Evolutionary conservation across 2,888 invertebrate genomes (phyloP).

Genomic region (Drosophila tanythrix): DNA sequence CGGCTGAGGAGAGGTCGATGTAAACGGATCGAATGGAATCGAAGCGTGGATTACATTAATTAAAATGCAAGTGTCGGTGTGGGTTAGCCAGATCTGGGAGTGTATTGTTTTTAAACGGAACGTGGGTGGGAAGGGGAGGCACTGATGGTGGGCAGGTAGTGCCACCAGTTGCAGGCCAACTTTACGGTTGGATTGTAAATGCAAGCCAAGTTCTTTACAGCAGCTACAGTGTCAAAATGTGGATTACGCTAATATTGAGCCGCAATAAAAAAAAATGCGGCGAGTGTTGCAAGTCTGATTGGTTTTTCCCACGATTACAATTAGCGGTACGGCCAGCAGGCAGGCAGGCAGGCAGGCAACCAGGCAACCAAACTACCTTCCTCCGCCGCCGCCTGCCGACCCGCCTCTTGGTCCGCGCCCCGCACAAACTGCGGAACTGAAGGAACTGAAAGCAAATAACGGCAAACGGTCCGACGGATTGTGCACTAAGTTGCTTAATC

Average conservation of each 20-base stretch:
- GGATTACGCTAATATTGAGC: conserved; percentile 74
- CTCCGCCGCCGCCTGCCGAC: not conserved
- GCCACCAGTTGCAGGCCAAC: not conserved
- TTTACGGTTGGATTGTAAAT: conserved; percentile 42
- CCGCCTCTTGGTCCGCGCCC: conserved; percentile 3
- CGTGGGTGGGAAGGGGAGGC: not conserved
- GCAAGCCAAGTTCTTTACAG: conserved; percentile 71
- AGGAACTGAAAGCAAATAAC: conserved; percentile 47
- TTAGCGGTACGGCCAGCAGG: conserved; percentile 45
- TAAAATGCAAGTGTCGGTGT: conserved; percentile 46
- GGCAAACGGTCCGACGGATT: conserved; percentile 44
- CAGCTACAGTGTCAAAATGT: conserved; percentile 39
- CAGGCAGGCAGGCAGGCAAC: conserved; percentile 5
- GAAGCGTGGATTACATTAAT: conserved; percentile 43
- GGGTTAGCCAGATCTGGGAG: not conserved
- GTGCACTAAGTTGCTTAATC: conserved; percentile 78
- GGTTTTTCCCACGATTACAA: conserved; percentile 78
- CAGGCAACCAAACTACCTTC: not conserved
- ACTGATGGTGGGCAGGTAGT: not conserved
- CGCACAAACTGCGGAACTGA: conserved; percentile 46
- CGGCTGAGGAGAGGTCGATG: not conserved
- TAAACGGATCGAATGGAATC: conserved; percentile 12
- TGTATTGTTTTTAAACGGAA: not conserved
- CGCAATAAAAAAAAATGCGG: conserved; percentile 62
- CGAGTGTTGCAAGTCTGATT: conserved; percentile 72